A percentile compares a stretch with the other conserved stretches of the same genome.
Conservation (phyloP, 2,797 vertebrate genomes). For the Halcyon leucocephala region DNA sequence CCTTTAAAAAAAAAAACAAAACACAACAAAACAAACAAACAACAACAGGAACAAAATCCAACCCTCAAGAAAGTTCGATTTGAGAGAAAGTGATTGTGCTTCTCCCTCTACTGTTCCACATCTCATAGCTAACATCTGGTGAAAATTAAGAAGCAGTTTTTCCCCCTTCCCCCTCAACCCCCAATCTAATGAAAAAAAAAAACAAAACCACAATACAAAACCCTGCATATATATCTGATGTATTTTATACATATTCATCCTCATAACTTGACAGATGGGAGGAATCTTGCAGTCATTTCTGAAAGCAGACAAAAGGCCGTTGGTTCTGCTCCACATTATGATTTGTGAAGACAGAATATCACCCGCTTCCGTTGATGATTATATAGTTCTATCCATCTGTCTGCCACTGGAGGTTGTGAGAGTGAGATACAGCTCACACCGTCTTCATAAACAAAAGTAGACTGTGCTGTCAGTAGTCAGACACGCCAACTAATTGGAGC, state of each 20-base stretch:
- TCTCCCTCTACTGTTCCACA: slow-evolving; percentile 47
- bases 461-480: slow-evolving; percentile 85
- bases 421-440: slow-evolving; percentile 81
- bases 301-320: slow-evolving; percentile 83
- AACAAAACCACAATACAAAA: slow-evolving; percentile 38
- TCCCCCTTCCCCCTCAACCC: background rate
- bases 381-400: slow-evolving; percentile 86
- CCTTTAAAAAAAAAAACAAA: background rate
- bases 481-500: slow-evolving; percentile 87
- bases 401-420: slow-evolving; percentile 83
- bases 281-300: slow-evolving; percentile 80
- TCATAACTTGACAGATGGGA: slow-evolving; percentile 84
- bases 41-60: background rate
- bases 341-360: slow-evolving; percentile 84
- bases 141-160: slow-evolving; percentile 52
- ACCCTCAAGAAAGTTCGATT: slow-evolving; percentile 6
- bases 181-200: slow-evolving; percentile 12
- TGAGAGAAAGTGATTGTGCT: slow-evolving; percentile 26
- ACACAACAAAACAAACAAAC: too few species aligned
- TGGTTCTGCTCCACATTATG: slow-evolving; percentile 78
- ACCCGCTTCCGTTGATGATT: slow-evolving; percentile 83
- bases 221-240: slow-evolving; percentile 57
- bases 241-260: slow-evolving; percentile 77
- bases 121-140: slow-evolving; percentile 66
- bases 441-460: slow-evolving; percentile 86